phyloP scores from a whole-genome alignment of 2,888 invertebrate genomes.

The Hedya salicella region DNA sequence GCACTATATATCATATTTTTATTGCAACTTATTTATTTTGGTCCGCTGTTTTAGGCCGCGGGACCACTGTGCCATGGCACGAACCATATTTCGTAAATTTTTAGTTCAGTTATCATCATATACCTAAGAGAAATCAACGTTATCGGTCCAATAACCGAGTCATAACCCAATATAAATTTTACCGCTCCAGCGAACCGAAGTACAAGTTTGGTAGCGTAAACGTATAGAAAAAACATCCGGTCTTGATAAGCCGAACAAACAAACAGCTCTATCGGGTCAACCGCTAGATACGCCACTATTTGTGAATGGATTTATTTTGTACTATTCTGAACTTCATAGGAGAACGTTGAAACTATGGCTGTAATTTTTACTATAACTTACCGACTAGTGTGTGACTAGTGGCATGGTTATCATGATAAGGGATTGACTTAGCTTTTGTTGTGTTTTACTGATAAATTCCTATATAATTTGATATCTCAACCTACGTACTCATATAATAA shows the following conservation, averaged over 20 bases:
- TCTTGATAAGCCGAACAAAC: constrained; percentile 83
- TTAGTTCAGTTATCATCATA: constrained; percentile 53
- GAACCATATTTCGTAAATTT: constrained; percentile 1
- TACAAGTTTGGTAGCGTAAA: constrained; percentile 79
- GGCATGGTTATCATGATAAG: too few species aligned
- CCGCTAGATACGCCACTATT: constrained; percentile 77
- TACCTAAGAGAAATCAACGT: constrained; percentile 56
- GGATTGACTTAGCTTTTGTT: too few species aligned
- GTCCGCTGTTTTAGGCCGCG: too few species aligned
- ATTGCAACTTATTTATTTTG: too few species aligned
- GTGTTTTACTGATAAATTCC: too few species aligned
- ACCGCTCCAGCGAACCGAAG: constrained; percentile 73
- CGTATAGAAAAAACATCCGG: constrained; percentile 85
- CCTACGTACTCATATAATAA: too few species aligned
- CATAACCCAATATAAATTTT: constrained; percentile 78
- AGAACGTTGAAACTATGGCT: constrained; percentile 48
- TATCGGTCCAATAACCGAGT: constrained; percentile 72
- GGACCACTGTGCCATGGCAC: too few species aligned
- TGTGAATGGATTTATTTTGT: constrained; percentile 71
- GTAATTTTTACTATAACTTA: too few species aligned
- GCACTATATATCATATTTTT: too few species aligned
- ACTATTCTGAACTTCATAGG: constrained; percentile 55
- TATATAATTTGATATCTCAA: too few species aligned
- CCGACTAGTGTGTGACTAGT: too few species aligned
- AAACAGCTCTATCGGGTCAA: constrained; percentile 82